Base-by-base conservation (phyloP, 1,140 invertebrate species). In the Physella acuta region DNA sequence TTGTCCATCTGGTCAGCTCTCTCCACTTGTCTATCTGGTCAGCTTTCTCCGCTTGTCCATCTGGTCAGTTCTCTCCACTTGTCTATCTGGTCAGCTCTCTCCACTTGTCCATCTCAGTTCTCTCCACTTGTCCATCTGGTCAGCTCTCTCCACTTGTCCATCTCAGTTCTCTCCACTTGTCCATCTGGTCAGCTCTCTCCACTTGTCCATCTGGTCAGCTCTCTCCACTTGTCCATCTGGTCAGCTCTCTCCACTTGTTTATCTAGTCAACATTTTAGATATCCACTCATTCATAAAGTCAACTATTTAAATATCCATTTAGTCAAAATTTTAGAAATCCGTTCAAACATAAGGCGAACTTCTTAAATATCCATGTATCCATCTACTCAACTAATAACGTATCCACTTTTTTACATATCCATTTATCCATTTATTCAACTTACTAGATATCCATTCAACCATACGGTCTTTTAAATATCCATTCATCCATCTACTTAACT, bases 401-500 rank as follows among this genome's bases (percentile, higher is more conserved):
- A 60, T 60, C 58, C 37, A 60, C 37, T 34, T 60, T 5, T 60
- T 17, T 60, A 34, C 37, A n/a, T 60, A 60, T 60, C 58, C 37
- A 60, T 60, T 34, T 60, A 36, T 60, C 58, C 37, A 60, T 60
- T 34, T 60, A 60, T 60, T 33, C 37, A 60, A 34, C 58, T 60
- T 34, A 34, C 58, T 60, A 60, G 33, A 30, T 60, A 60, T 60
- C 58, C 37, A 60, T 36, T 34, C 37, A 60, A 34, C 58, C 37
- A 60, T 60, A 20, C n/a, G n/a, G n/a, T n/a, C n/a, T n/a, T n/a
- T n/a, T n/a, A n/a, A n/a, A n/a, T 56, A 60, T 60, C 58, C 37
- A 60, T 60, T 34, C 37, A 60, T 60, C 58, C 37, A 60, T n/a
- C 56, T 58, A 58, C 20, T 31, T 58, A 33, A 17, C 56, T 58